A percentile compares a stretch with the other conserved stretches of the same genome.
phyloP scores from a whole-genome alignment of 2,113 vertebrate genomes.

The Pipa parva region DNA sequence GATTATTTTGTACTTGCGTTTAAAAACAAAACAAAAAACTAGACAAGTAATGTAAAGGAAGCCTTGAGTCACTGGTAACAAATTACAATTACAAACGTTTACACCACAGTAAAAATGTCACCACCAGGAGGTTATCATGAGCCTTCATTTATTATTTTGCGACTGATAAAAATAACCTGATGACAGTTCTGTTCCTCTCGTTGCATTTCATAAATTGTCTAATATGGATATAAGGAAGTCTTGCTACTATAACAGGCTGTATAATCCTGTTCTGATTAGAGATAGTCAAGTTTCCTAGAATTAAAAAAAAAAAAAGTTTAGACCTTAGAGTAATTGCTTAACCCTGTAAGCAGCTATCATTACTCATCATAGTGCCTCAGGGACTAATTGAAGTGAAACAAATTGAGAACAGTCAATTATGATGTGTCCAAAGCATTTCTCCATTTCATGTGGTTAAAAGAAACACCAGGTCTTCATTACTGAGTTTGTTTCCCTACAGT shows the following conservation, averaged over 20 bases:
- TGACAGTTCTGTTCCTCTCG: conserved; percentile 12
- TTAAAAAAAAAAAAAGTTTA: neutral
- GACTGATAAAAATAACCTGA: neutral
- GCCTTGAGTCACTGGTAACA: too few species aligned
- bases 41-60: too few species aligned
- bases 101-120: too few species aligned
- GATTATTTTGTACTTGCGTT: too few species aligned
- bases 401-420: conserved; percentile 9
- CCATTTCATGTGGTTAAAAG: too few species aligned
- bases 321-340: conserved; percentile 16
- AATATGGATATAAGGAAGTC: neutral
- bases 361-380: conserved; percentile 16
- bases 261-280: conserved; percentile 6
- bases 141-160: neutral
- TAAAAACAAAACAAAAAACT: too few species aligned
- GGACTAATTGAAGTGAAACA: conserved; percentile 20
- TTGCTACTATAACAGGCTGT: neutral
- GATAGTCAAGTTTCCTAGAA: conserved; percentile 3
- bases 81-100: too few species aligned
- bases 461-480: too few species aligned
- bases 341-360: conserved; percentile 11
- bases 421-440: too few species aligned
- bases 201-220: conserved; percentile 11
- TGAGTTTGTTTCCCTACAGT: too few species aligned
- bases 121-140: neutral